Evolutionary conservation across 2,888 invertebrate species (phyloP), one percentile per base, ranked within the genome.

Genomic region (Theodoxus fluviatilis): DNA sequence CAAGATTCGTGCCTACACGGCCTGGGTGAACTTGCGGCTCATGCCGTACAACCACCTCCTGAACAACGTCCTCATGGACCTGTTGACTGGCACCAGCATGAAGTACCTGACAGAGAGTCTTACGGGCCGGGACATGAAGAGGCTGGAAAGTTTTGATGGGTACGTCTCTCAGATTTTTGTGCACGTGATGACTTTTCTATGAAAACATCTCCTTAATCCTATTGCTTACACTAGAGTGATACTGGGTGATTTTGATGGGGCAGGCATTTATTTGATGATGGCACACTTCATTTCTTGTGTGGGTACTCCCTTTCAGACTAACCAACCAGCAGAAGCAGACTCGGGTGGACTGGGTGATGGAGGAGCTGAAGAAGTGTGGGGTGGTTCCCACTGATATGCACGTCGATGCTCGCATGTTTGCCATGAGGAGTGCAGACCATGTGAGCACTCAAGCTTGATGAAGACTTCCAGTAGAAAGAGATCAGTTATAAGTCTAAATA

Each of bases 11-110:
- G 86, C 86, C 2, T 83, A 83, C 75, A 86, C 86, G 37, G 83
- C 85, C 55, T 86, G 86, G 86, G 82, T 86, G 37, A 86, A 86
- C 75, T 78, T 86, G 47, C 76, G 86, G 4, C 75, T 85, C 47
- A 80, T 81, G 63, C 80, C 82, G 0, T 84, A 80, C 68, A 82
- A 85, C 70, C 81, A 82, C 67, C 77, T 84, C 7, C 76, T 86
- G 64, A 84, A 82, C 76, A 86, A 86, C 77, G 84, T 86, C 1
- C 73, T 86, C 61, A 84, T 85, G 84, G 86, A 86, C 67, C 71
- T 86, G 7, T 75, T 86, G 55, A 76, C 79, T 57, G 85, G 86
- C 33, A 86, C 85, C 25, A 81, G 84, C 74, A 82, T 86, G 81
- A 86, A 86, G 73, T 76, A 77, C 47, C 77, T 86, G 43, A 75